Conservation (phyloP, 2,113 vertebrate species). For the Osmerus eperlanus region DNA sequence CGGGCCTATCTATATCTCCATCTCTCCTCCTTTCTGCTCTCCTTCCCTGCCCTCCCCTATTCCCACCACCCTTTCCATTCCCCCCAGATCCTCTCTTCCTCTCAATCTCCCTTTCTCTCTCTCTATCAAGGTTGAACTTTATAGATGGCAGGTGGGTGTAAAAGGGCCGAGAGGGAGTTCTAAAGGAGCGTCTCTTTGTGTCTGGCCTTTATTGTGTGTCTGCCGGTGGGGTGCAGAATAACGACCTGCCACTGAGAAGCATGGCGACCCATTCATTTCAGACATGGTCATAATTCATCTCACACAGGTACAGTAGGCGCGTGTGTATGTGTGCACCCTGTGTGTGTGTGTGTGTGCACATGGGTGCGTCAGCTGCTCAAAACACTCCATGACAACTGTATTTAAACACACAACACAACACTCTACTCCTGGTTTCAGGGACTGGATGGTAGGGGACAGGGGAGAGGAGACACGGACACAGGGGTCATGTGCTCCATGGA, state of each 20-base stretch:
- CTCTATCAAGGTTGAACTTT: constrained; percentile 74
- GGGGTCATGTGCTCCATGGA: no score
- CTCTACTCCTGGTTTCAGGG: no score
- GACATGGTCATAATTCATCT: constrained; percentile 50
- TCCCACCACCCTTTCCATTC: constrained; percentile 9
- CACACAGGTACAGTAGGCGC: constrained; percentile 34
- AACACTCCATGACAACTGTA: constrained; percentile 7
- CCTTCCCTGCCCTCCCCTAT: constrained; percentile 7
- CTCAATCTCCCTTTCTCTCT: constrained; percentile 21
- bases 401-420: no score
- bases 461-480: no score
- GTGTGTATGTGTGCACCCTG: not conserved
- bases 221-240: constrained; percentile 63
- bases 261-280: constrained; percentile 61
- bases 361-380: no score
- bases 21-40: constrained; percentile 25
- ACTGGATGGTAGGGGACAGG: no score
- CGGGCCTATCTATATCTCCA: constrained; percentile 41
- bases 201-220: constrained; percentile 67
- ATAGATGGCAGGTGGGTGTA: constrained; percentile 60
- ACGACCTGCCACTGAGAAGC: constrained; percentile 63
- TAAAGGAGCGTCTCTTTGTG: constrained; percentile 65
- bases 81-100: not conserved
- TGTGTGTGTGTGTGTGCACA: not conserved
- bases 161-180: constrained; percentile 59